Conservation (phyloP, 2,797 vertebrate species). For the Gallirallus australis region DNA sequence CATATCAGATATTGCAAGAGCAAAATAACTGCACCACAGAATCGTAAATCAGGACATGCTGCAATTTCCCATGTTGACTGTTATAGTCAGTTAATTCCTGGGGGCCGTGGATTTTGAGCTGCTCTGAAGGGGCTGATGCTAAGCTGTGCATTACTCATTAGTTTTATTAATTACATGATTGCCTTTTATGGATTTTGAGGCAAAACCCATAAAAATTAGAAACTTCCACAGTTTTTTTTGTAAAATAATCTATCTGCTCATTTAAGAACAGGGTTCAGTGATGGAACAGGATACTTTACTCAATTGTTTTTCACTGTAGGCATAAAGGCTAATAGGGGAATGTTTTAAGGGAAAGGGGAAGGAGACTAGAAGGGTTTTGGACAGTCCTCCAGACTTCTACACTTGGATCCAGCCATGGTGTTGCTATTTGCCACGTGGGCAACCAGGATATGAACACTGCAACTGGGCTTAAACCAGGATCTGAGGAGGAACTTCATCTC, state of each 20-base stretch:
- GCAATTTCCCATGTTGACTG: not conserved
- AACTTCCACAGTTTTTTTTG: not conserved
- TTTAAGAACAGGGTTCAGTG: not conserved
- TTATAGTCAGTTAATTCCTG: not conserved
- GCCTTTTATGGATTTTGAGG: not conserved
- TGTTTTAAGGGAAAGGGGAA: not conserved
- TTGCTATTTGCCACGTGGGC: not conserved
- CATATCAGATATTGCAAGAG: not conserved
- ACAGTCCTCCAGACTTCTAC: not conserved
- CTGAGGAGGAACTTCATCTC: not conserved
- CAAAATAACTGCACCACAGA: not conserved
- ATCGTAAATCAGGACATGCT: not conserved
- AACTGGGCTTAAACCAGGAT: not conserved
- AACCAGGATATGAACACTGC: fast-evolving
- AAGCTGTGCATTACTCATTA: not conserved
- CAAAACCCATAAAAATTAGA: not conserved
- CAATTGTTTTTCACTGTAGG: not conserved
- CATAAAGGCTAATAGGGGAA: not conserved
- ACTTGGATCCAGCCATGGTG: fast-evolving
- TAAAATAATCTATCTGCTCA: not conserved
- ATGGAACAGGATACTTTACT: not conserved
- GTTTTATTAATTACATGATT: not conserved
- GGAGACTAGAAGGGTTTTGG: not conserved
- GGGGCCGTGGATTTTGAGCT: not conserved
- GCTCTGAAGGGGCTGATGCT: not conserved